Percentiles rank a stretch among this genome's conserved stretches.
phyloP scores from a whole-genome alignment of 2,113 vertebrate species.

The Tringa solitaria region DNA sequence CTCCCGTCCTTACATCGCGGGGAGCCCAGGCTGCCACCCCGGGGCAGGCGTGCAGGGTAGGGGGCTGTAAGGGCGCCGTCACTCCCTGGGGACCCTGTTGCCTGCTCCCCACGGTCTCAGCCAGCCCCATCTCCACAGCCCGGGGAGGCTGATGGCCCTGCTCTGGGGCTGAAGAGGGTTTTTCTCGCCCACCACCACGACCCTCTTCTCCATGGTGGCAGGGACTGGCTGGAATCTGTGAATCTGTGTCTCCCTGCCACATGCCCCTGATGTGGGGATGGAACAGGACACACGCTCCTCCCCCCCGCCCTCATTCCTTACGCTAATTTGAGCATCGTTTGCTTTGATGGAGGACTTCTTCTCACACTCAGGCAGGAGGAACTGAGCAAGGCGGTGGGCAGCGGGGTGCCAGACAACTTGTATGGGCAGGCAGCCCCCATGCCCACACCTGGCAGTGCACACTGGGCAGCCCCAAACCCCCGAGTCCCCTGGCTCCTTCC shows the following conservation, averaged over 20 bases:
- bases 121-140: neutral
- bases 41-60: neutral
- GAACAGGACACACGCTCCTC: neutral
- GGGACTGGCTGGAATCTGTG: neutral
- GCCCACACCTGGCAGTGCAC: neutral
- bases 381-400: neutral
- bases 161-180: neutral
- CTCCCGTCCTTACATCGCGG: rapidly evolving
- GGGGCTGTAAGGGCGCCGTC: neutral
- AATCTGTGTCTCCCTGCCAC: neutral
- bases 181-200: neutral
- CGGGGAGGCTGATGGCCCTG: rapidly evolving
- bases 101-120: neutral
- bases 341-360: neutral
- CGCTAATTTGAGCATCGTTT: neutral
- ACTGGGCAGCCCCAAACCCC: neutral
- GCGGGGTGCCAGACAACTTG: neutral
- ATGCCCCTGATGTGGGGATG: rapidly evolving
- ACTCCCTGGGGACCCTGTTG: too few relatives aligned
- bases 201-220: too few relatives aligned
- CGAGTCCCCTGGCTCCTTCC: neutral
- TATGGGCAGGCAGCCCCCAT: neutral
- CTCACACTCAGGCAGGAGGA: neutral
- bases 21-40: neutral
- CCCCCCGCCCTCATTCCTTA: neutral